A percentile compares a stretch with the other conserved stretches of the same genome.
Evolutionary conservation across 1,140 invertebrate species (phyloP).

Genomic region (Pseudobourletiella spinata): DNA sequence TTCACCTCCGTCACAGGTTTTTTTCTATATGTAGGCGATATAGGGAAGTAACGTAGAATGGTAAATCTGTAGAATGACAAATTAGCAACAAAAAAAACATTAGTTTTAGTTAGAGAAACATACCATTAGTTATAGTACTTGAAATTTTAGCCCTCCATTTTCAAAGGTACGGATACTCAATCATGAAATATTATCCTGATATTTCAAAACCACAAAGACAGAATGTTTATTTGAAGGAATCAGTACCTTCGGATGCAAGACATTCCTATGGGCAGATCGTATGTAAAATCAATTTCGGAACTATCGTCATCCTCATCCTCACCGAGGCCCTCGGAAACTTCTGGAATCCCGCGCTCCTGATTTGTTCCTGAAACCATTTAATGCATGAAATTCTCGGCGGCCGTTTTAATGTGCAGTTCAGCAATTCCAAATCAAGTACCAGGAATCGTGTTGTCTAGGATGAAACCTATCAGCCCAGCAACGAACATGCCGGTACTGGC

Average conservation of each 20-base stretch:
- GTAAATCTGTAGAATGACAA: too few relatives aligned
- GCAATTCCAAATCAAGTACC: slow-evolving; percentile 50
- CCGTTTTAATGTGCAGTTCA: neutral
- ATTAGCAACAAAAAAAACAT: too few relatives aligned
- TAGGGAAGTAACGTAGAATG: too few relatives aligned
- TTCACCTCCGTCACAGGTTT: too few relatives aligned
- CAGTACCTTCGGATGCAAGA: slow-evolving; percentile 13
- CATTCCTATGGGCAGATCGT: slow-evolving; percentile 21
- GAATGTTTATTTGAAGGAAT: neutral
- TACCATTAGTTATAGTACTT: too few relatives aligned
- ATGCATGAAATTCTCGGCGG: neutral
- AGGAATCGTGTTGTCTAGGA: slow-evolving; percentile 76
- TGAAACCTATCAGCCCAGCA: slow-evolving; percentile 64
- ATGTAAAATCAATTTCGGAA: neutral
- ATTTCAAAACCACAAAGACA: too few relatives aligned
- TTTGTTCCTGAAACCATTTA: slow-evolving; percentile 10
- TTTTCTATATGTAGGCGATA: too few relatives aligned
- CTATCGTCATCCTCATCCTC: slow-evolving; percentile 45
- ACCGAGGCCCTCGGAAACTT: neutral
- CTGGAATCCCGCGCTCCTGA: slow-evolving; percentile 7
- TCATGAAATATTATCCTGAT: too few relatives aligned
- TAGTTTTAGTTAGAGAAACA: too few relatives aligned
- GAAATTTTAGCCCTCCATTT: too few relatives aligned
- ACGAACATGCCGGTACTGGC: slow-evolving; percentile 76
- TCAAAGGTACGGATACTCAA: too few relatives aligned